phyloP scores from a whole-genome alignment of 2,888 invertebrate genomes.

The Hemicrepidius hirtus region DNA sequence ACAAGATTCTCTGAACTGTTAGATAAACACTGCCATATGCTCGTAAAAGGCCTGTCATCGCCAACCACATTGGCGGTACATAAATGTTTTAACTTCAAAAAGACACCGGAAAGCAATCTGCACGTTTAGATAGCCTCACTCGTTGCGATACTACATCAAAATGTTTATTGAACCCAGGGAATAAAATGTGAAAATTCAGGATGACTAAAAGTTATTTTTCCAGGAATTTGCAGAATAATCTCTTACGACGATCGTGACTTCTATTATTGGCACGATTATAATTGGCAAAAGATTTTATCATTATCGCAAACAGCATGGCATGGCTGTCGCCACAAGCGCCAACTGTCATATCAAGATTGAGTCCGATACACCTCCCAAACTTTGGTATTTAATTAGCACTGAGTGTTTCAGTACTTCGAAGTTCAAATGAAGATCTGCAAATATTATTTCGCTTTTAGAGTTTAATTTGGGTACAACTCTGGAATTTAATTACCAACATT shows the following conservation, averaged over 20 bases:
- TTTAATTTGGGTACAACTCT: background rate
- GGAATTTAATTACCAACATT: too few relatives aligned
- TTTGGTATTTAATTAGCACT: conserved; percentile 39
- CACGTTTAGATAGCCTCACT: conserved; percentile 22
- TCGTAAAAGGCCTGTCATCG: conserved; percentile 56
- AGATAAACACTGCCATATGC: conserved; percentile 57
- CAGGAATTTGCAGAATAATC: conserved; percentile 5
- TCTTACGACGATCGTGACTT: background rate
- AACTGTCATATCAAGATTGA: conserved; percentile 41
- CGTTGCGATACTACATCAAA: conserved; percentile 13
- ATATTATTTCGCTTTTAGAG: background rate
- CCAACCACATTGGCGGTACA: conserved; percentile 23
- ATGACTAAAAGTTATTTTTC: background rate
- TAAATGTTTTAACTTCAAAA: conserved; percentile 17
- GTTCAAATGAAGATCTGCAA: conserved; percentile 9
- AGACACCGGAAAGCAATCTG: conserved; percentile 14
- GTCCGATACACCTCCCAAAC: conserved; percentile 37
- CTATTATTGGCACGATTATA: conserved; percentile 38
- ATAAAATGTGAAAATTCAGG: background rate
- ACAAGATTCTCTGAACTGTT: conserved; percentile 15
- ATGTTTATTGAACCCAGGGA: conserved; percentile 9
- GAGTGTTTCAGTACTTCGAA: conserved; percentile 17
- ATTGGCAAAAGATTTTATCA: conserved; percentile 43
- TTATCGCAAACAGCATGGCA: conserved; percentile 16
- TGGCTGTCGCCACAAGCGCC: conserved; percentile 36